These are phyloP conservation scores for Phyllostomus hastatus DNA, from an alignment of 2,113 vertebrate genomes.

Conservation along the genomic window DNA sequence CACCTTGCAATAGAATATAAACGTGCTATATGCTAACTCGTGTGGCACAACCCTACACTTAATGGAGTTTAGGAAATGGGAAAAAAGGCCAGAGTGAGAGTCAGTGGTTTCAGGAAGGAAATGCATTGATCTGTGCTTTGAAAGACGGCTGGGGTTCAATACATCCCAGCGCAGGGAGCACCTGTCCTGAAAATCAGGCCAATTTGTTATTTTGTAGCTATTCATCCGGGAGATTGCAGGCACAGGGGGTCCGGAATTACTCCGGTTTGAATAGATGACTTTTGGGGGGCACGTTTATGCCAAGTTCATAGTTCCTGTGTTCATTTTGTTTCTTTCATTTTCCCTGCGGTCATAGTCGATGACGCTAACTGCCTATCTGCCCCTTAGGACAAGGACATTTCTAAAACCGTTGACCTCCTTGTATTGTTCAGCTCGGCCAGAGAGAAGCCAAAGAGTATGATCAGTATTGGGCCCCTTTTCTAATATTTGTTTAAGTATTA, in stretches of 20 bases:
- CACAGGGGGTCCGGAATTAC: background rate
- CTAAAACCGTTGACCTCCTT: background rate
- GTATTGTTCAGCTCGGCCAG: background rate
- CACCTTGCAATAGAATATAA: background rate
- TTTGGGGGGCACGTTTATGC: background rate
- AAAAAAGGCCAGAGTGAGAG: background rate
- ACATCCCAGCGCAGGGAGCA: background rate
- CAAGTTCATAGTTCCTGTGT: background rate
- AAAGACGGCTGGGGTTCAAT: background rate
- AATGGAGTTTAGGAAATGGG: background rate
- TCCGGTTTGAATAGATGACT: background rate
- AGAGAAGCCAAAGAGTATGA: background rate
- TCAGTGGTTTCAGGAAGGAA: background rate
- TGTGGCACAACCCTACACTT: background rate
- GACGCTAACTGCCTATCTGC: background rate
- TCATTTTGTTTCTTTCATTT: slow-evolving; percentile 33
- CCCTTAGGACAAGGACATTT: background rate
- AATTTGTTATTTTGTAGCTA: background rate
- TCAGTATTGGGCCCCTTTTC: background rate
- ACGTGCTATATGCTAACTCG: background rate
- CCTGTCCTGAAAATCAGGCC: background rate
- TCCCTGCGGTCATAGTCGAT: background rate
- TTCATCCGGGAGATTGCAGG: background rate
- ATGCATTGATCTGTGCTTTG: background rate
- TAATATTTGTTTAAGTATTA: background rate